These are phyloP conservation scores for Gymnocypris eckloni DNA, from an alignment of 2,797 vertebrate species.

Conservation along the genomic window DNA sequence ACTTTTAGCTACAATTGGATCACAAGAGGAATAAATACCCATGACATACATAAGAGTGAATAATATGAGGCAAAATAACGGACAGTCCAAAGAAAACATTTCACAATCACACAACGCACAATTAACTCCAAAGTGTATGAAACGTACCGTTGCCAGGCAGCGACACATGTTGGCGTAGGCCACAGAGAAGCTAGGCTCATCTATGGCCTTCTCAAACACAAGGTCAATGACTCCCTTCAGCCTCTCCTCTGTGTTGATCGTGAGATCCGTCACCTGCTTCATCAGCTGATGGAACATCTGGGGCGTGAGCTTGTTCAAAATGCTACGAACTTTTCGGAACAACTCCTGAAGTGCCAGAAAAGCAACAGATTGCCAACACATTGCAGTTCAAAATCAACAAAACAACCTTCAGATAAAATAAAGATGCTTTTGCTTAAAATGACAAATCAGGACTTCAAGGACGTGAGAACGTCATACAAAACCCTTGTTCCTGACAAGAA, in stretches of 20 bases:
- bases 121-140: neutral
- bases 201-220: conserved; percentile 97
- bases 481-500: neutral
- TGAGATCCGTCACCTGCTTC: conserved; percentile 97
- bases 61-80: neutral
- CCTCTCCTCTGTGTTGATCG: conserved; percentile 94
- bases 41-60: neutral
- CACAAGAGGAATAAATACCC: neutral
- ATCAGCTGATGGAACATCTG: conserved; percentile 98
- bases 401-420: neutral
- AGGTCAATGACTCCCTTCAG: conserved; percentile 98
- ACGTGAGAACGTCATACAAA: neutral
- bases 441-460: neutral
- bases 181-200: conserved; percentile 96
- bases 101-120: neutral
- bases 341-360: conserved; percentile 79
- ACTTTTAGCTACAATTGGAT: conserved; percentile 86
- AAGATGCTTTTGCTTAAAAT: neutral
- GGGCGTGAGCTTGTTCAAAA: conserved; percentile 96
- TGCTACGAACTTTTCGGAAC: conserved; percentile 95
- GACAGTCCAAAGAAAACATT: conserved; percentile 1
- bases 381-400: conserved; percentile 7
- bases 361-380: neutral
- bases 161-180: conserved; percentile 98
- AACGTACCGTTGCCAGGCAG: conserved; percentile 91